phyloP scores from a whole-genome alignment of 92 coral and sea anemone genomes.

The Phenganax marumi region DNA sequence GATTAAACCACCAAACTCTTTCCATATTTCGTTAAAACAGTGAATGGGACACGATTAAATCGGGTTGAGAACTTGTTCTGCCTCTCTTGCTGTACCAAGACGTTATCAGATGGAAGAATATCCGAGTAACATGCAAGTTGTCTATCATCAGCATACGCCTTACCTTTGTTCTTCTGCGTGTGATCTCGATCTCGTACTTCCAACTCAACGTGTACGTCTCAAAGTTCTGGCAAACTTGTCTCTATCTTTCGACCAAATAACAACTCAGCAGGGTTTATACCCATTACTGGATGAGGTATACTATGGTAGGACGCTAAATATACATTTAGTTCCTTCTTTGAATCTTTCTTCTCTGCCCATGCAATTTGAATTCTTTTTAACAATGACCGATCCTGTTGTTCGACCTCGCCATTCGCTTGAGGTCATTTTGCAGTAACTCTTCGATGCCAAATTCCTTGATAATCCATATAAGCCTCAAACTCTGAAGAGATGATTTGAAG shows the following conservation, averaged over 20 bases:
- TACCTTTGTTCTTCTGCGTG: constrained; percentile 52
- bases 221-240: constrained; percentile 49
- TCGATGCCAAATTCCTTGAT: constrained; percentile 43
- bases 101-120: constrained; percentile 47
- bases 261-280: constrained; percentile 31
- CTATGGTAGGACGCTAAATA: constrained; percentile 49
- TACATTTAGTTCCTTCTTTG: constrained; percentile 33
- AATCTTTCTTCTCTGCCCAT: constrained; percentile 50
- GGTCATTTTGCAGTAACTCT: constrained; percentile 42
- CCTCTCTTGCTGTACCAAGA: constrained; percentile 47
- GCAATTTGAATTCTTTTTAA: constrained; percentile 44
- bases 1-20: no score
- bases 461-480: constrained; percentile 36
- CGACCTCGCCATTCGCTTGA: constrained; percentile 44
- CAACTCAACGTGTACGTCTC: constrained; percentile 4
- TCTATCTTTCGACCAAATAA: constrained; percentile 48
- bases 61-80: constrained; percentile 45
- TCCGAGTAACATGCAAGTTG: constrained; percentile 25
- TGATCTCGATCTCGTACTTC: constrained; percentile 17
- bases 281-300: constrained; percentile 46
- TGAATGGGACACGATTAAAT: constrained; percentile 45
- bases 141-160: constrained; percentile 36
- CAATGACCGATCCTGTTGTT: constrained; percentile 23
- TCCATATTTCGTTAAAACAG: constrained; percentile 34
- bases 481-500: constrained; percentile 37